Evolutionary conservation across 2,113 vertebrate genomes (phyloP).

Genomic region (Melanerpes formicivorus): DNA sequence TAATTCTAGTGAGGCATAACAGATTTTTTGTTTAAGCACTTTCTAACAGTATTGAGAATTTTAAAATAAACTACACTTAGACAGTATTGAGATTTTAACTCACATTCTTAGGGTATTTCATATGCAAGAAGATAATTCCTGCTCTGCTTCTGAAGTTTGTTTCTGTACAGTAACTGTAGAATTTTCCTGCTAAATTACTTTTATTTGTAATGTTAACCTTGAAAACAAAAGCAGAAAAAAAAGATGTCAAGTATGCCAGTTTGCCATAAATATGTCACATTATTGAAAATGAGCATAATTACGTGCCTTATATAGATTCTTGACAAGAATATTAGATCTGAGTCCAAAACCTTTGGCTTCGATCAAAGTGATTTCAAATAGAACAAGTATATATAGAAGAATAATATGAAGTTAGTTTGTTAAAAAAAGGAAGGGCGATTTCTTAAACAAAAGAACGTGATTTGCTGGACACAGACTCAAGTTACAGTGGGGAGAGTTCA

Average conservation of each 20-base stretch:
- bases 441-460: constrained; percentile 29
- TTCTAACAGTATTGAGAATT: background rate
- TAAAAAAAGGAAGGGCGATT: background rate
- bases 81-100: background rate
- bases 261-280: background rate
- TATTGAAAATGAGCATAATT: background rate
- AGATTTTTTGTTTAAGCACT: background rate
- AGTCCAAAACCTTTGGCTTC: constrained; percentile 1
- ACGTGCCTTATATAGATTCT: constrained; percentile 14
- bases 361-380: constrained; percentile 22
- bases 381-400: background rate
- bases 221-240: background rate
- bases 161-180: background rate
- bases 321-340: background rate
- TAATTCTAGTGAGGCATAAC: no score
- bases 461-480: constrained; percentile 2
- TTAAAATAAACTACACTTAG: constrained; percentile 29
- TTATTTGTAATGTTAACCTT: constrained; percentile 44
- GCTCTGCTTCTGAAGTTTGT: background rate
- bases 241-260: background rate
- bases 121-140: background rate
- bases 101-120: background rate
- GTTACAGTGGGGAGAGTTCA: constrained; percentile 20
- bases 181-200: constrained; percentile 10
- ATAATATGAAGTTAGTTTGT: background rate